Evolutionary conservation across 1,140 invertebrate species (phyloP).

Genomic region (Scaptomyza graminum): DNA sequence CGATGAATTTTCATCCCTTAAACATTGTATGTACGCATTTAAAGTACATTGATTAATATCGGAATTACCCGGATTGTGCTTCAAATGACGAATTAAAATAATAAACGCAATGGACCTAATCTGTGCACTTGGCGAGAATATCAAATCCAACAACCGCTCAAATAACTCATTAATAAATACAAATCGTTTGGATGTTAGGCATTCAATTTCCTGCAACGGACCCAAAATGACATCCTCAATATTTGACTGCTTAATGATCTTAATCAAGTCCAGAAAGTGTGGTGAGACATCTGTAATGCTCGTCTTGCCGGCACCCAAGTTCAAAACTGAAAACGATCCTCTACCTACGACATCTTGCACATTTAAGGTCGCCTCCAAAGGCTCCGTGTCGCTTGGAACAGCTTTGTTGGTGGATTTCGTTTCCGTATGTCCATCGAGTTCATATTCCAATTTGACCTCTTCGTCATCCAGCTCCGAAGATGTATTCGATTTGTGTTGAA

Average conservation of each 20-base stretch:
- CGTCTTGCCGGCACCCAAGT: constrained; percentile 56
- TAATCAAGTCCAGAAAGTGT: constrained; percentile 81
- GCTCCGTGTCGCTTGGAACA: constrained; percentile 36
- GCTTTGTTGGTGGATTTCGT: constrained; percentile 42
- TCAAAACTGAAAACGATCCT: constrained; percentile 56
- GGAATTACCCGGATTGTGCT: constrained; percentile 87
- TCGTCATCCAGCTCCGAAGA: constrained; percentile 69
- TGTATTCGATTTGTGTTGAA: constrained; percentile 69
- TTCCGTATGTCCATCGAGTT: constrained; percentile 71
- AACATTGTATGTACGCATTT: constrained; percentile 90
- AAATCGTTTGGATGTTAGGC: constrained; percentile 88
- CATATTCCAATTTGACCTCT: constrained; percentile 74
- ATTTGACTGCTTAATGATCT: constrained; percentile 74
- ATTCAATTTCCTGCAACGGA: constrained; percentile 90
- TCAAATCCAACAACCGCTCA: constrained; percentile 86
- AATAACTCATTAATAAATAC: constrained; percentile 88
- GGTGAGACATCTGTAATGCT: constrained; percentile 72
- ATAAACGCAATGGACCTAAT: constrained; percentile 88
- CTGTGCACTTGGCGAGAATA: constrained; percentile 87
- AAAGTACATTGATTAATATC: constrained; percentile 86
- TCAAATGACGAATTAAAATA: constrained; percentile 87
- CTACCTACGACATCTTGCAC: constrained; percentile 36
- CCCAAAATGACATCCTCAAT: constrained; percentile 85
- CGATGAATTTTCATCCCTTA: constrained; percentile 91
- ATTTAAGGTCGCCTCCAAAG: constrained; percentile 28